Percentiles rank a stretch among this genome's conserved stretches.
phyloP scores from a whole-genome alignment of 2,113 vertebrate species.

The Muscicapa adusta region DNA sequence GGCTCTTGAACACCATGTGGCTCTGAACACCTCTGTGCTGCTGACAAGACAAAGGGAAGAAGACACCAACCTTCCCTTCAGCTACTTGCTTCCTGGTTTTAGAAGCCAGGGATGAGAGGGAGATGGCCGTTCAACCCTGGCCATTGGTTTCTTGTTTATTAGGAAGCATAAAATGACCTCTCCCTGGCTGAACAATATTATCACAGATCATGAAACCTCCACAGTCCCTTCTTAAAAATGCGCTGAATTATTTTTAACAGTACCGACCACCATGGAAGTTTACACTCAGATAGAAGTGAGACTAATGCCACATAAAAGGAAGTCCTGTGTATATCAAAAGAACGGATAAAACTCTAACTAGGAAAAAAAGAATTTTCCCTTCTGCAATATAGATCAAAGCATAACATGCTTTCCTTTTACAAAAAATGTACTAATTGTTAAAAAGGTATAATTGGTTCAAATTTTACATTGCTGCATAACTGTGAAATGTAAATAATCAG shows the following conservation, averaged over 20 bases:
- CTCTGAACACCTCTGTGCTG: neutral
- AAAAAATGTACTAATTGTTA: neutral
- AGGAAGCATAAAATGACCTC: neutral
- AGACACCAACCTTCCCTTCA: neutral
- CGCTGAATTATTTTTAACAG: neutral
- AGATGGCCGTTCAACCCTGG: neutral
- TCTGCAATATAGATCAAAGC: neutral
- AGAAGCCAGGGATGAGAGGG: neutral
- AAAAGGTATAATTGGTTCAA: neutral
- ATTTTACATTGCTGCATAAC: neutral
- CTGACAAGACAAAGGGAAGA: neutral
- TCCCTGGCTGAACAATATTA: neutral
- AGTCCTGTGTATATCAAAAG: neutral
- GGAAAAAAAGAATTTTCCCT: neutral
- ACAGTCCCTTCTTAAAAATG: neutral
- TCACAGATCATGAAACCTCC: neutral
- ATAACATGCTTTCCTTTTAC: neutral
- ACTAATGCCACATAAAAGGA: neutral
- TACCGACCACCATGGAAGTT: neutral
- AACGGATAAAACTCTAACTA: neutral
- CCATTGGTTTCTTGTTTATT: neutral
- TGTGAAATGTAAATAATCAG: neutral
- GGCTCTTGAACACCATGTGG: neutral
- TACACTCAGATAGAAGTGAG: neutral
- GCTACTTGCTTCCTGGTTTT: neutral